Evolutionary conservation across 2,113 vertebrate genomes (phyloP), one percentile per base, ranked within the genome.

Genomic region (Pholis gunnellus): DNA sequence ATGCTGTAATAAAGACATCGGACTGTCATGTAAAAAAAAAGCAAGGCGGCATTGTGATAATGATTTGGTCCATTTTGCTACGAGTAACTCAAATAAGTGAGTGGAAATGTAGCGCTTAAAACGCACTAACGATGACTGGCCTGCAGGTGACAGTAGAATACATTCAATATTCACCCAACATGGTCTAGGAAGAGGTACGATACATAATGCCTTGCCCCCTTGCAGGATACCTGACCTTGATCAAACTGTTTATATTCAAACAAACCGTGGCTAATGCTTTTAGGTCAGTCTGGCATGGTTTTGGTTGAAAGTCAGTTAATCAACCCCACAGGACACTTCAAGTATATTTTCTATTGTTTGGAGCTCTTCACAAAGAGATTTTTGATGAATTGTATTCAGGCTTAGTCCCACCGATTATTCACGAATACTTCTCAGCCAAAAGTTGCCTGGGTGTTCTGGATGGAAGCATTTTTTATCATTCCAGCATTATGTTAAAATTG

Each of bases 71-170:
- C 38, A 38, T 42, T 46, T 20, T 34, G 7, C 1, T 76, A 8
- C 66, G 9, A 31, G 29, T 20, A 17, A 8, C 6, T 31, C 3
- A 31, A 60, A 31, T 60, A 60, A 27, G 54, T 27, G 25, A 14
- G 1, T 42, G 5, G 17, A 44, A 27, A 38, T 66, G 5, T 4
- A 48, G 34, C 34, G 2, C 5, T 50, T 20, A 9, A 73, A 20
- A 11, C 27, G 87, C 72, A 79, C 44, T 64, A 2, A 48, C 54
- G 0, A 48, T 0, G 0, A 44, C 1, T 74, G 18, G 0, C 83
- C 93, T 64, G 63, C 79, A 91, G 89, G 74, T 78, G 89, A 79
- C 86, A 78, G 79, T 72, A 48, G 0, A 73, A 75, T 8, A 87
- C 75, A 75, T 60, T 22, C 7, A 74, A 80, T 77, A 31, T 29